These are phyloP conservation scores for Uropsilus gracilis DNA, from an alignment of 2,113 vertebrate genomes.

Conservation along the genomic window DNA sequence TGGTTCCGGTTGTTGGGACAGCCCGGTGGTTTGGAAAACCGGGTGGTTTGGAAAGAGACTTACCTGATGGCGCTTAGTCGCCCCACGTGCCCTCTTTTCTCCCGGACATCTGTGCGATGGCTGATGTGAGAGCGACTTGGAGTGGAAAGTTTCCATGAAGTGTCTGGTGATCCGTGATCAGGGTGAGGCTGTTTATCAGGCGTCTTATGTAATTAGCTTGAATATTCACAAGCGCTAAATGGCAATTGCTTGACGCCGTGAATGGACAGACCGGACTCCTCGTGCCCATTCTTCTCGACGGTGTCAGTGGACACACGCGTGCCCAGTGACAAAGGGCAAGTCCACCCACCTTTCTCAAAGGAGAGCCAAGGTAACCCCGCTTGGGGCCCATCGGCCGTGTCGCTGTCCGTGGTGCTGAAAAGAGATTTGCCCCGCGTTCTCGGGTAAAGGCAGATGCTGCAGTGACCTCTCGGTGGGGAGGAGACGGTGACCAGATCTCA, in stretches of 20 bases:
- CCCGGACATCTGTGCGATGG: neutral
- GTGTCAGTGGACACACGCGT: neutral
- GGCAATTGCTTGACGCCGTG: neutral
- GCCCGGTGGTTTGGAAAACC: neutral
- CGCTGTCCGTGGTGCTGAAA: conserved; percentile 73
- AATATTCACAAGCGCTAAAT: conserved; percentile 20
- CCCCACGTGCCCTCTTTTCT: neutral
- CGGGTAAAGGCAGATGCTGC: conserved; percentile 14
- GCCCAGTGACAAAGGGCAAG: neutral
- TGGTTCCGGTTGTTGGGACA: neutral
- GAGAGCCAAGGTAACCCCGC: neutral
- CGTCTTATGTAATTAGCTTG: conserved; percentile 56
- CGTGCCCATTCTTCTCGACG: neutral
- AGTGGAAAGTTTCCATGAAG: neutral
- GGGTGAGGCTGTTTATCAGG: neutral
- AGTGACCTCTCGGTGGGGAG: conserved; percentile 74
- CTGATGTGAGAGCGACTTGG: neutral
- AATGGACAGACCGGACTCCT: too few species aligned
- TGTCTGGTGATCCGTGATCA: neutral
- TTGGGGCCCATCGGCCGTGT: rapidly evolving
- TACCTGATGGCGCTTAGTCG: neutral
- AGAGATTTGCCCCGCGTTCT: neutral
- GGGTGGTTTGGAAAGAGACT: too few species aligned
- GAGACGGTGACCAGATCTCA: conserved; percentile 69
- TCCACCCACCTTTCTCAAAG: neutral